These are phyloP conservation scores for Maniola hyperantus DNA, from an alignment of 2,888 invertebrate species.

Conservation along the genomic window DNA sequence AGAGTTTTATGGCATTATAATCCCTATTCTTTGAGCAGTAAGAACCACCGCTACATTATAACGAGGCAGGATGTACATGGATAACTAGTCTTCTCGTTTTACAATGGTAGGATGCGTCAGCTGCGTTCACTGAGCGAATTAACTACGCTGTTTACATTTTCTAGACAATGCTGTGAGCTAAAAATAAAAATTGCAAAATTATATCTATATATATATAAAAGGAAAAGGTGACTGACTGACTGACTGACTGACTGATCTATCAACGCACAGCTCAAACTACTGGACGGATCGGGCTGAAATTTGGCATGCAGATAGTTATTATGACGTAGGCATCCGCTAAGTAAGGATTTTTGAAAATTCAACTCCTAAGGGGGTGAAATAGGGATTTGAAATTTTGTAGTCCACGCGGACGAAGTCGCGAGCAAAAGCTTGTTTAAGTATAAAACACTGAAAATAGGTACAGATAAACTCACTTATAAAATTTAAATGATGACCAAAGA, in stretches of 20 bases:
- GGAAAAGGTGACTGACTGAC: no score
- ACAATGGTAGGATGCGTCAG: conserved; percentile 32
- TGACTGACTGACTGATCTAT: no score
- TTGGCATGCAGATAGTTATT: no score
- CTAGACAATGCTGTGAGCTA: conserved; percentile 17
- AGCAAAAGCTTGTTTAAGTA: no score
- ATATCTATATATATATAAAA: no score
- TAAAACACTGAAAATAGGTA: neutral
- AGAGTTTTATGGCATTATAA: conserved; percentile 25
- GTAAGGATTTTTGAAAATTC: no score
- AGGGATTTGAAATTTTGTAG: no score
- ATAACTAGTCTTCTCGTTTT: conserved; percentile 33
- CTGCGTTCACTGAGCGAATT: conserved; percentile 28
- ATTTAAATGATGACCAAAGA: neutral
- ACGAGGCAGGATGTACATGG: conserved; percentile 20
- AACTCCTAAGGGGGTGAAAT: no score
- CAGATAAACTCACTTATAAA: neutral
- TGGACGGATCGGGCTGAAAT: no score
- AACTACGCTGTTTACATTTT: conserved; percentile 25
- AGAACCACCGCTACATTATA: conserved; percentile 5
- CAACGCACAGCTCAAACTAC: no score
- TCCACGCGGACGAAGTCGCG: no score
- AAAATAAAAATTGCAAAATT: conserved; percentile 12
- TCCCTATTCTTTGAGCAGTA: conserved; percentile 26
- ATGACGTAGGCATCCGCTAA: no score